Evolutionary conservation across 2,888 invertebrate genomes (phyloP).

Genomic region (Agriopis leucophaearia): DNA sequence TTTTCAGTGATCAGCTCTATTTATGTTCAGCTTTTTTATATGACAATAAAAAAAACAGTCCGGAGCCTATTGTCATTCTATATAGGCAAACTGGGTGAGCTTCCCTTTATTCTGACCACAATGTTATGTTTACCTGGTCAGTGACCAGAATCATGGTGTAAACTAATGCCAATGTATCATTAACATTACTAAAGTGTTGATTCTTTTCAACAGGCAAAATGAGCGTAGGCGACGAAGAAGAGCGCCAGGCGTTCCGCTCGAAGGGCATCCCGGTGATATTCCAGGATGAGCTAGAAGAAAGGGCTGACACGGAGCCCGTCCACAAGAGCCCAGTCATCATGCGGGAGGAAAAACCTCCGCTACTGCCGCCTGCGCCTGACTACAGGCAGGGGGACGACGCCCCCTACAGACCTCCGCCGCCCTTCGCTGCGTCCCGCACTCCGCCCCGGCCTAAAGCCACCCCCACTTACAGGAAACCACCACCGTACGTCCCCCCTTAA

Average conservation of each 20-base stretch:
- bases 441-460: constrained; percentile 93
- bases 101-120: too few relatives aligned
- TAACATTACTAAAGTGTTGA: not conserved
- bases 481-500: constrained; percentile 99
- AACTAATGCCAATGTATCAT: too few relatives aligned
- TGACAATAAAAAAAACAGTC: too few relatives aligned
- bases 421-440: constrained; percentile 91
- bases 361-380: constrained; percentile 91
- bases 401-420: constrained; percentile 96
- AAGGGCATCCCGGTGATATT: constrained; percentile 98
- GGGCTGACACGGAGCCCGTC: constrained; percentile 94
- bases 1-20: too few relatives aligned
- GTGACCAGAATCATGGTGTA: too few relatives aligned
- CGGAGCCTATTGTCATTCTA: too few relatives aligned
- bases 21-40: too few relatives aligned
- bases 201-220: constrained; percentile 86
- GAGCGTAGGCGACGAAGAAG: constrained; percentile 91
- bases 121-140: too few relatives aligned
- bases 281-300: constrained; percentile 98
- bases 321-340: constrained; percentile 97
- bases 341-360: constrained; percentile 97
- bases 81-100: too few relatives aligned
- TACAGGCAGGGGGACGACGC: constrained; percentile 88
- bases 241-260: constrained; percentile 93
- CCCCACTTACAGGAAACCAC: constrained; percentile 97